Percentiles rank a stretch among this genome's conserved stretches.
Evolutionary conservation across 2,113 vertebrate genomes (phyloP).

Genomic region (Willisornis vidua): DNA sequence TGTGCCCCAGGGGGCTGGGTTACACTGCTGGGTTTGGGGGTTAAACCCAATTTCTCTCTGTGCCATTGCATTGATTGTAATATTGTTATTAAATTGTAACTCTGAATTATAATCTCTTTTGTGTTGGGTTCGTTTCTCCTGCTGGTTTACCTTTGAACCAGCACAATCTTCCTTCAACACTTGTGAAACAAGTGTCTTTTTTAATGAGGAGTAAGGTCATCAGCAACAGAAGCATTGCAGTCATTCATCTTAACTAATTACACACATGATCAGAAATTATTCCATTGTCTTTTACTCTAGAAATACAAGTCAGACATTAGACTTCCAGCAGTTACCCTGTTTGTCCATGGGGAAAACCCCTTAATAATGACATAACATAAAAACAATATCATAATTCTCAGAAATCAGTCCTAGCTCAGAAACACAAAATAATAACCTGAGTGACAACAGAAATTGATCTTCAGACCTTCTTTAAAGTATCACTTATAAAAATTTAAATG

Average conservation of each 20-base stretch:
- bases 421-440: neutral
- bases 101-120: too few relatives aligned
- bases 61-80: too few relatives aligned
- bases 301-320: neutral
- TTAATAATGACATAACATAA: neutral
- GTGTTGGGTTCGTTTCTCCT: too few relatives aligned
- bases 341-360: neutral
- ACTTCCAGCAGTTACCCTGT: neutral
- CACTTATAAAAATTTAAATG: neutral
- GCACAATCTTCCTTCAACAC: neutral
- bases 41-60: too few relatives aligned
- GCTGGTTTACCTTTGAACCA: too few relatives aligned
- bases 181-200: neutral
- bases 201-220: neutral
- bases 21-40: too few relatives aligned
- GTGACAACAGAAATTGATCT: neutral
- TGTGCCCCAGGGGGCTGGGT: too few relatives aligned
- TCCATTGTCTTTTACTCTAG: neutral
- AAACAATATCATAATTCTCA: neutral
- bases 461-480: neutral
- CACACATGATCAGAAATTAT: neutral
- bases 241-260: neutral
- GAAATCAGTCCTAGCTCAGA: neutral
- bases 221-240: neutral
- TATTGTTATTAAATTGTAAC: too few relatives aligned